Conservation (phyloP, 2,797 vertebrate species). For the Leucoraja ocellata region DNA sequence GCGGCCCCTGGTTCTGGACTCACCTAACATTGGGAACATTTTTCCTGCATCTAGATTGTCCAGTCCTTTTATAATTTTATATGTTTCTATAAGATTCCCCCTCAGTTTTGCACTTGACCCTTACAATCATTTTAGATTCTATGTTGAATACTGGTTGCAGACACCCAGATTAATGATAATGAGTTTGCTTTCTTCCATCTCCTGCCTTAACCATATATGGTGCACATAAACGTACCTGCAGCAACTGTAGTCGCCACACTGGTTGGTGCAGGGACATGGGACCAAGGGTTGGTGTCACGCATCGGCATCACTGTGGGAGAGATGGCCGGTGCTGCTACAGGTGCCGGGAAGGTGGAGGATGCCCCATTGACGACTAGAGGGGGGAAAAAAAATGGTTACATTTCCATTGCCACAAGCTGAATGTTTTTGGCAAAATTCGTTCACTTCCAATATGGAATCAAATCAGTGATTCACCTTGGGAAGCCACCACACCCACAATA, state of each 20-base stretch:
- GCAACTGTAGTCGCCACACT: constrained; percentile 69
- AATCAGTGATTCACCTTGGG: constrained; percentile 68
- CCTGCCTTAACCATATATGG: constrained; percentile 41
- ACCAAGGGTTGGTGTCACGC: constrained; percentile 97
- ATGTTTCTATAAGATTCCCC: no score
- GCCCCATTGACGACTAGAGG: constrained; percentile 84
- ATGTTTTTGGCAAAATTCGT: not conserved
- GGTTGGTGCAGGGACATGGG: constrained; percentile 67
- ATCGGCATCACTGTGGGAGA: constrained; percentile 73
- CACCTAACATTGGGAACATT: no score
- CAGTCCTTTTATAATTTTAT: no score
- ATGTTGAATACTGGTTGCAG: not conserved
- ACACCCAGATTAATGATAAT: not conserved
- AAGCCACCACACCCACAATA: constrained; percentile 65
- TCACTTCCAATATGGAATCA: not conserved
- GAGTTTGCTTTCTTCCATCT: not conserved
- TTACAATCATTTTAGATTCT: not conserved
- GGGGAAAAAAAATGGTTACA: constrained; percentile 37
- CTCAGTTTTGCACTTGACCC: not conserved
- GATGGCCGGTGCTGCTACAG: constrained; percentile 60
- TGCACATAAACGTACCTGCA: constrained; percentile 69
- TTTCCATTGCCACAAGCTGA: not conserved
- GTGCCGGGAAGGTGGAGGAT: constrained; percentile 70
- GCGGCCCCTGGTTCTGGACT: no score
- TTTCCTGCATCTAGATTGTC: no score